Conservation (phyloP, 2,113 vertebrate genomes). For the Alouatta palliata region DNA sequence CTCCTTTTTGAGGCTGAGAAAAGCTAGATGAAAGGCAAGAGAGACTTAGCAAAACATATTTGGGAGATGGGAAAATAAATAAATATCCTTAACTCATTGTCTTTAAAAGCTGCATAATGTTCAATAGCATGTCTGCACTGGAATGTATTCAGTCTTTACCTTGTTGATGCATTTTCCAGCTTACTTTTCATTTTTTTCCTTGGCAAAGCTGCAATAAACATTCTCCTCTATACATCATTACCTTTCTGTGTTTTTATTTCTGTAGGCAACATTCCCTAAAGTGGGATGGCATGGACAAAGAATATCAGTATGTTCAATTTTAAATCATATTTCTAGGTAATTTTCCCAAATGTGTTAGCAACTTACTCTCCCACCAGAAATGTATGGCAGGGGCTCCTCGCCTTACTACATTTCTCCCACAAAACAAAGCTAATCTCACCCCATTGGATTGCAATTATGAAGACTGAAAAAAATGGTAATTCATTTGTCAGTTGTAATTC, state of each 20-base stretch:
- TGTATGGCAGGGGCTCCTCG: neutral
- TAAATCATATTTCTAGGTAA: slow-evolving; percentile 10
- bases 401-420: neutral
- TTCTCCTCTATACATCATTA: neutral
- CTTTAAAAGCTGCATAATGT: neutral
- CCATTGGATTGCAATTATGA: neutral
- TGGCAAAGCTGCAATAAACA: slow-evolving; percentile 29
- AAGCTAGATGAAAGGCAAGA: neutral
- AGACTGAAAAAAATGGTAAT: neutral
- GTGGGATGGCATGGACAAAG: neutral
- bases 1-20: slow-evolving; percentile 23
- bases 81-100: slow-evolving; percentile 14
- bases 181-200: slow-evolving; percentile 41
- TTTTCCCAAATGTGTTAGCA: slow-evolving; percentile 32
- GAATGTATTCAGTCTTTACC: slow-evolving; percentile 8
- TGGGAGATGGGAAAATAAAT: slow-evolving; percentile 40
- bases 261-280: neutral
- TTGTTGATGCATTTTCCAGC: slow-evolving; percentile 36
- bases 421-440: neutral
- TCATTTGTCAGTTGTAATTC: neutral
- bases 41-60: neutral
- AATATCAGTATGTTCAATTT: neutral
- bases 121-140: neutral
- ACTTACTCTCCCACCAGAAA: neutral
- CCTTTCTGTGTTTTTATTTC: slow-evolving; percentile 33